Base-by-base conservation (phyloP, 2,797 vertebrate species). In the Dryobates pubescens region DNA sequence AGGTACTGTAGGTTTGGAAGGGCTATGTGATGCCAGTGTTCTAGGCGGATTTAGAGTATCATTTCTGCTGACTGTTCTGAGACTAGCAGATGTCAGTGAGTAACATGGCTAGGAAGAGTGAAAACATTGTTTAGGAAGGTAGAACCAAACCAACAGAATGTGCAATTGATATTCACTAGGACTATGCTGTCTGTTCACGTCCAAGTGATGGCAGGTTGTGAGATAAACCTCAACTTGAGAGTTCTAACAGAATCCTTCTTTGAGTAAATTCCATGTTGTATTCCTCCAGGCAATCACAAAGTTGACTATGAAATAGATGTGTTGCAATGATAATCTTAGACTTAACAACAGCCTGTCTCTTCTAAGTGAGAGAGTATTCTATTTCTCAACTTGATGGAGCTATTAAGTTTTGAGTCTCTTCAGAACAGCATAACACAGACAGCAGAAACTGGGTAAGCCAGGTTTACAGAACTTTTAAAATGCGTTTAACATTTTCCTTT, bases 401-500 rank as follows among this genome's bases (percentile, higher is more conserved):
- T 11, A 27, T 65, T 87, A 72, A 82, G 79, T 27, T 84, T 88
- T 79, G 62, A 77, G 36, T 68, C 36, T 87, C 67, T 87, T 72
- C 67, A 78, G 63, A 89, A 57, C 0, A 63, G n/a, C 1, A 2
- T 49, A 94, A 75, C 57, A 54, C 61, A 47, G 36, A 57, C n/a
- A 84, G 47, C 30, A 94, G 84, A 80, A 90, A 87, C 63, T 29
- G 70, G 90, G 67, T 70, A 88, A 82, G 86, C 82, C 90, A 86
- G 89, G 82, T 94, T 94, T 89, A 76, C 53, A 92, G 92, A 83
- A 78, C 30, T 94, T 94, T 64, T 49, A 38, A 92, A 92, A 90
- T 83, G 82, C 89, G 92, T 95, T 61, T 78, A 93, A 87, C 32
- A 29, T 94, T 94, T 90, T 93, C 73, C 34, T 75, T 91, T 94